Percentiles rank a stretch among this genome's conserved stretches.
These are phyloP conservation scores for Cylas formicarius DNA, from an alignment of 1,140 invertebrate species.

Conservation along the genomic window DNA sequence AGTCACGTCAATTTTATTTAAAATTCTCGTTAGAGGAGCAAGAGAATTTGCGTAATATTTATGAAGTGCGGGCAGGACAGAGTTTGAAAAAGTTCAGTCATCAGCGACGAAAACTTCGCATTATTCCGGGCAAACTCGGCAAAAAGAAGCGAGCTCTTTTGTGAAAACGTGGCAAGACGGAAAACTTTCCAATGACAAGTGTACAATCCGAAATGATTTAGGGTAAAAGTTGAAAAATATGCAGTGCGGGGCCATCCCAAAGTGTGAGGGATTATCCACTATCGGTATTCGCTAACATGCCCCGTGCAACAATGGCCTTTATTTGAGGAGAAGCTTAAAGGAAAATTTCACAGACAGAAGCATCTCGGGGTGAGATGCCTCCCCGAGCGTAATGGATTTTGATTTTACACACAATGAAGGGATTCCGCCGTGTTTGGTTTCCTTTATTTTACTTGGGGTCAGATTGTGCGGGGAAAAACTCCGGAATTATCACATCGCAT, in stretches of 20 bases:
- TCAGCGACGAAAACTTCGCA: constrained; percentile 5
- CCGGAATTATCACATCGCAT: too few species aligned
- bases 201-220: constrained; percentile 21
- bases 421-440: constrained; percentile 34
- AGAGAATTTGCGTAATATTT: too few species aligned
- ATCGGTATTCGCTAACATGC: constrained; percentile 39
- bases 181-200: constrained; percentile 16
- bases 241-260: constrained; percentile 16
- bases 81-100: too few species aligned
- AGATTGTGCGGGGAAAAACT: constrained; percentile 15
- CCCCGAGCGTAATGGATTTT: constrained; percentile 37
- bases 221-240: constrained; percentile 20
- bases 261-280: constrained; percentile 36
- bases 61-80: too few species aligned
- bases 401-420: constrained; percentile 38
- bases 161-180: constrained; percentile 17
- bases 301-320: constrained; percentile 24
- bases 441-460: constrained; percentile 25
- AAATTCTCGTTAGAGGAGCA: too few species aligned
- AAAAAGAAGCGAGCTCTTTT: constrained; percentile 15
- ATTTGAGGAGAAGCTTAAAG: constrained; percentile 35
- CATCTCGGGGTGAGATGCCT: constrained; percentile 18
- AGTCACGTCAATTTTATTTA: too few species aligned
- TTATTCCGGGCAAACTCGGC: not conserved
- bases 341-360: constrained; percentile 25